Evolutionary conservation across 2,888 invertebrate species (phyloP).

Genomic region (Hypsopygia costalis): DNA sequence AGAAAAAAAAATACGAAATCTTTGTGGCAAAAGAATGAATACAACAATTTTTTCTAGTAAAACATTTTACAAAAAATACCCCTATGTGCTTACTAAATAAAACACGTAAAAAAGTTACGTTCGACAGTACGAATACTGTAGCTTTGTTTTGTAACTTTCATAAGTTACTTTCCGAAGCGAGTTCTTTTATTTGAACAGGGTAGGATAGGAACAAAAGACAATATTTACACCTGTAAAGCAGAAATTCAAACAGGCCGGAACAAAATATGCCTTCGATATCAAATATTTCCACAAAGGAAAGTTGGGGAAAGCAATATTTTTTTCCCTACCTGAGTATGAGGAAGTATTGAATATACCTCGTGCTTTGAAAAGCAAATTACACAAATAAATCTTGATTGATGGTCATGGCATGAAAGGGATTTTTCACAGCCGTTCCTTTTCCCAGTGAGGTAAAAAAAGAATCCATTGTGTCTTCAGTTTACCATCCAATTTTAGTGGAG

Average conservation of each 20-base stretch:
- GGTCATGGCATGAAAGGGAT: conserved; percentile 33
- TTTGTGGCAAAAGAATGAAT: too few relatives aligned
- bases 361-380: conserved; percentile 32
- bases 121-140: background rate
- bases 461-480: conserved; percentile 55
- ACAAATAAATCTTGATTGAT: conserved; percentile 44
- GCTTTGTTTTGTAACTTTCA: background rate
- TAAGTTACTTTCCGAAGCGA: conserved; percentile 7
- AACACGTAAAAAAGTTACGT: background rate
- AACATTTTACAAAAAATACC: too few relatives aligned
- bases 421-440: conserved; percentile 17
- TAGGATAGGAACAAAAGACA: conserved; percentile 9
- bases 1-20: too few relatives aligned
- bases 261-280: conserved; percentile 8
- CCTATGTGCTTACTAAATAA: too few relatives aligned
- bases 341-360: conserved; percentile 16
- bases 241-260: conserved; percentile 12
- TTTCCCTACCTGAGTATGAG: conserved; percentile 10
- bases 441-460: conserved; percentile 38
- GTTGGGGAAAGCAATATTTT: conserved; percentile 13
- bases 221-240: conserved; percentile 9
- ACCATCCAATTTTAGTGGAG: conserved; percentile 59
- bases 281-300: conserved; percentile 11
- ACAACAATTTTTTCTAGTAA: too few relatives aligned
- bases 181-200: conserved; percentile 9